Evolutionary conservation across 2,797 vertebrate genomes (phyloP).

Genomic region (Cuculus canorus): DNA sequence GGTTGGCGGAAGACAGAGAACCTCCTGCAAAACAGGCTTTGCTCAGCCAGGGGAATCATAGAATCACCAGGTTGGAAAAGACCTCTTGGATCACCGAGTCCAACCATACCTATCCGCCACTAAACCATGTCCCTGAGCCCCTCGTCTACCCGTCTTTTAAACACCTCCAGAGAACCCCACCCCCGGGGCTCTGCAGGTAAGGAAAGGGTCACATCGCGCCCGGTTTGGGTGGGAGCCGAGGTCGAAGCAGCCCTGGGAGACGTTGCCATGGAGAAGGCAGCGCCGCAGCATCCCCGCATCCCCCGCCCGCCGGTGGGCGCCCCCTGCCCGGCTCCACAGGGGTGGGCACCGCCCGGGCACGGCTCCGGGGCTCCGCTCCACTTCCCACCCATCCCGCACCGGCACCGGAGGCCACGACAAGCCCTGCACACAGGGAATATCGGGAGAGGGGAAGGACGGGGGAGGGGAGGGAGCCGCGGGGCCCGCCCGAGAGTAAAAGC

Average conservation of each 20-base stretch:
- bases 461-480: too few relatives aligned
- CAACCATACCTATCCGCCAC: too few relatives aligned
- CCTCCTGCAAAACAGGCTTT: neutral
- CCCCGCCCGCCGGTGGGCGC: slow-evolving; percentile 37
- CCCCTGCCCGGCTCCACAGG: slow-evolving; percentile 1
- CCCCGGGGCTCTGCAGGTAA: neutral
- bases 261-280: slow-evolving; percentile 62
- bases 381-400: neutral
- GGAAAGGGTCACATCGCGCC: neutral
- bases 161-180: neutral
- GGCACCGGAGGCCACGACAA: neutral
- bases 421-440: neutral
- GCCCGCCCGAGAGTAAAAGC: neutral
- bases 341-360: slow-evolving; percentile 1
- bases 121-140: too few relatives aligned
- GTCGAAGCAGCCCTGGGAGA: neutral
- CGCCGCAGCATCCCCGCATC: slow-evolving; percentile 26
- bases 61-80: too few relatives aligned
- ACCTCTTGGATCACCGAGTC: too few relatives aligned
- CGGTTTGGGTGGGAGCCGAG: neutral
- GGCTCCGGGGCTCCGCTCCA: neutral
- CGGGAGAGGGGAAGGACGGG: too few relatives aligned
- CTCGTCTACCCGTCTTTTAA: too few relatives aligned
- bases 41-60: neutral
- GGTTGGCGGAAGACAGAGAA: neutral